Evolutionary conservation across 2,888 invertebrate species (phyloP).

Genomic region (Bellardia bayeri): DNA sequence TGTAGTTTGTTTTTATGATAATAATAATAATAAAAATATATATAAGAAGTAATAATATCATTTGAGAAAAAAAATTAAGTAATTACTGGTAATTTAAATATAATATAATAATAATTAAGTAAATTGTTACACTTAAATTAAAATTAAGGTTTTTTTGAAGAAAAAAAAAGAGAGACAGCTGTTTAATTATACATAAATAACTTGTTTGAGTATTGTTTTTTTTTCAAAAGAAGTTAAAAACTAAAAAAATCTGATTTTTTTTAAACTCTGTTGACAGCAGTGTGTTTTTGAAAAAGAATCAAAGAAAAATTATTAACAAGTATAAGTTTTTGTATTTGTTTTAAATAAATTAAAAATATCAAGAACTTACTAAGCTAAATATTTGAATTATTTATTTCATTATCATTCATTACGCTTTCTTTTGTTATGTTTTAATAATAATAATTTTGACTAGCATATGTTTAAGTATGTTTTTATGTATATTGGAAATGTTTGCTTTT

Average conservation of each 20-base stretch:
- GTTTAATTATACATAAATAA: too few relatives aligned
- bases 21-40: slow-evolving; percentile 75
- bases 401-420: neutral
- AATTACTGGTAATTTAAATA: slow-evolving; percentile 12
- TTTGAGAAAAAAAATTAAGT: slow-evolving; percentile 71
- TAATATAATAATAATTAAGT: slow-evolving; percentile 49
- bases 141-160: neutral
- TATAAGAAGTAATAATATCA: slow-evolving; percentile 73
- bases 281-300: neutral
- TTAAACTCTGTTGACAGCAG: too few relatives aligned
- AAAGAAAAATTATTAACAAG: slow-evolving; percentile 43
- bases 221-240: too few relatives aligned
- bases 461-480: slow-evolving; percentile 42
- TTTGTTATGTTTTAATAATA: slow-evolving; percentile 32
- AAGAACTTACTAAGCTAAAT: slow-evolving; percentile 56
- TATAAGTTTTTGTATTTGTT: slow-evolving; percentile 36
- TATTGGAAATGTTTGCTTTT: slow-evolving; percentile 48
- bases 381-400: slow-evolving; percentile 56
- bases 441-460: slow-evolving; percentile 72
- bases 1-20: too few relatives aligned
- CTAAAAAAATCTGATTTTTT: too few relatives aligned
- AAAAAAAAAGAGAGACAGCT: neutral
- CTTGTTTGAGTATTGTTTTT: too few relatives aligned
- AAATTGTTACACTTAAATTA: slow-evolving; percentile 61
- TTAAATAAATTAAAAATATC: slow-evolving; percentile 39